Base-by-base conservation (phyloP, 2,888 invertebrate species). In the Lasius fuliginosus region DNA sequence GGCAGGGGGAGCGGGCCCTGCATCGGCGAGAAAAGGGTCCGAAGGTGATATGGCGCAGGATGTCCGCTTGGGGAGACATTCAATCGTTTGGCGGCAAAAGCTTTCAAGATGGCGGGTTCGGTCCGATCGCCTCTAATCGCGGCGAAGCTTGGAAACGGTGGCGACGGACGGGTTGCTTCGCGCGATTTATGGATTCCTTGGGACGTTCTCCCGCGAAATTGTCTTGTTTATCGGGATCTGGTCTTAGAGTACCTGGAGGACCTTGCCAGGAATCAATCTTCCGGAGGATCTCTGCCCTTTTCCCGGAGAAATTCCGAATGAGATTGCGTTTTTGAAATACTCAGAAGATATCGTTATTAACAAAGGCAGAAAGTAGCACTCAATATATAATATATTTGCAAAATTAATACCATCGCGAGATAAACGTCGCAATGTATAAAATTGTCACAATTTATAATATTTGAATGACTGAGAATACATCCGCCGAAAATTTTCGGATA, bases 41-140 rank as follows among this genome's bases (percentile, higher is more conserved):
- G 71, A 85, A 84, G 86, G 76, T 81, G 87, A 86, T 86, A 82
- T 87, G 84, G 86, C 85, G 75, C 83, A 88, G 91, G 92, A 94
- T 93, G 92, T 92, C 93, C 94, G 94, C 93, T 94, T 92, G 91
- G 95, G 95, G 95, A 95, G 94, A 94, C 94, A 94, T 95, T 95
- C 93, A 94, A 93, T 94, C 93, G 94, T 93, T 93, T 92, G 93
- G 92, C 90, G 93, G 91, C 92, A 92, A 91, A 91, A 91, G 90
- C 87, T 88, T 91, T 90, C 92, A 92, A 93, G 91, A 89, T 91
- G 91, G 90, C 89, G 88, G 86, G 87, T 67, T 64, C 67, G 56
- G 65, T 53, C 69, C 81, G 76, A 71, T 85, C 73, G 68, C 56
- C 84, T 87, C 85, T 86, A 86, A 86, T 86, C 86, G 86, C 83